Evolutionary conservation across 2,888 invertebrate genomes (phyloP).

Genomic region (Thumatha senex): DNA sequence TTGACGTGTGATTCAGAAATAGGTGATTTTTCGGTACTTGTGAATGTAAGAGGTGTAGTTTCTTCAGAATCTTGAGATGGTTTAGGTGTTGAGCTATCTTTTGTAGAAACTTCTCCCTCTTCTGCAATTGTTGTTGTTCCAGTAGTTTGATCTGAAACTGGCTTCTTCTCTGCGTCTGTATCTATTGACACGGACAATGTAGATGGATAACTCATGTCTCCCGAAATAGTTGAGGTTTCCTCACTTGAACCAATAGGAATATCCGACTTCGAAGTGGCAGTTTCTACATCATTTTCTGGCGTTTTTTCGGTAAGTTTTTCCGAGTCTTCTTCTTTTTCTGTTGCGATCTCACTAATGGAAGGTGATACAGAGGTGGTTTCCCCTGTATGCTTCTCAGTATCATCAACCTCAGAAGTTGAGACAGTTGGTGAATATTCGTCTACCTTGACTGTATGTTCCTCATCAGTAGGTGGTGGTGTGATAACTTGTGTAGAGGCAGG

Average conservation of each 20-base stretch:
- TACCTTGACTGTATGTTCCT: conserved; percentile 12
- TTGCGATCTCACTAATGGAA: conserved; percentile 10
- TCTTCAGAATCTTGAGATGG: conserved; percentile 6
- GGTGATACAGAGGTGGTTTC: conserved; percentile 16
- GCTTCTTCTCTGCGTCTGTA: not conserved
- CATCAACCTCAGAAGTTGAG: conserved; percentile 23
- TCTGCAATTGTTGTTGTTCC: not conserved
- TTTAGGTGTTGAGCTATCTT: conserved; percentile 6
- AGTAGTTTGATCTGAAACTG: not conserved
- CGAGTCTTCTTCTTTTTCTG: conserved; percentile 8
- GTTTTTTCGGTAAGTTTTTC: conserved; percentile 12
- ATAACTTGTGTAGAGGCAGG: conserved; percentile 22
- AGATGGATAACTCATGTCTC: not conserved
- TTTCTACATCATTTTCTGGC: conserved; percentile 16
- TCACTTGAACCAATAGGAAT: conserved; percentile 11
- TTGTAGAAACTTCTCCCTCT: not conserved
- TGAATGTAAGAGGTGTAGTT: conserved; percentile 10
- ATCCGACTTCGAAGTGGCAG: conserved; percentile 17
- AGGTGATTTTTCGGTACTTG: conserved; percentile 15
- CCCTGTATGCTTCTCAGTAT: conserved; percentile 25
- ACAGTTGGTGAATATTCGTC: conserved; percentile 17
- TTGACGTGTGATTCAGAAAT: conserved; percentile 17
- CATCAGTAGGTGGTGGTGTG: conserved; percentile 7
- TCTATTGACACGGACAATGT: conserved; percentile 5
- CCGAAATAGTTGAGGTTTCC: conserved; percentile 4